phyloP scores from a whole-genome alignment of 1,140 invertebrate genomes.

The Homalodisca vitripennis region DNA sequence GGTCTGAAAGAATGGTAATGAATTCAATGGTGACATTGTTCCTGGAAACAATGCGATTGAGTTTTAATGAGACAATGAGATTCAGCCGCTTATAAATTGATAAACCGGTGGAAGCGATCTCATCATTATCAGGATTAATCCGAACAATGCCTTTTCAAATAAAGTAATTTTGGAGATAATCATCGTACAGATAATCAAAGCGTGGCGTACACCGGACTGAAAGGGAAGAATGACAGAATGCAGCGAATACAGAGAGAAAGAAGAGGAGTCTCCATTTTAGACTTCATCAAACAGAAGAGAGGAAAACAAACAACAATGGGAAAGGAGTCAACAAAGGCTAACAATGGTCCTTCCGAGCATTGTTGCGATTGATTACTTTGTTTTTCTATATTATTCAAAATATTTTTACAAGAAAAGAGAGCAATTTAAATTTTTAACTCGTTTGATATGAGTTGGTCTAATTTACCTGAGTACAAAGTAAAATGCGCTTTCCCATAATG shows the following conservation, averaged over 20 bases:
- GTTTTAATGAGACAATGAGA: background rate
- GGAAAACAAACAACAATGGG: slow-evolving; percentile 13
- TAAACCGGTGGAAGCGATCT: slow-evolving; percentile 10
- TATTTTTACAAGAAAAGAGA: no score
- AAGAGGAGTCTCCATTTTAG: no score
- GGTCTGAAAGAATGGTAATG: background rate
- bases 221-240: slow-evolving; percentile 13
- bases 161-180: slow-evolving; percentile 13
- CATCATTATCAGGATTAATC: slow-evolving; percentile 8
- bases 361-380: slow-evolving; percentile 13
- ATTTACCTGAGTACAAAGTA: no score
- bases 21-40: slow-evolving; percentile 6
- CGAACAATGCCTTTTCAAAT: background rate
- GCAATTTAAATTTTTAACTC: no score
- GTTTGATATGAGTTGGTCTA: no score
- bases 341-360: background rate
- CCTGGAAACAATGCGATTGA: background rate
- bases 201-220: background rate
- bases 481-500: no score
- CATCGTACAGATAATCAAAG: background rate
- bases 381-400: no score
- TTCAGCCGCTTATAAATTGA: slow-evolving; percentile 9
- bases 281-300: background rate
- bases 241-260: background rate
- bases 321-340: background rate